A percentile compares a stretch with the other conserved stretches of the same genome.
Evolutionary conservation across 2,888 invertebrate genomes (phyloP).

Genomic region (Sphaerophoria taeniata): DNA sequence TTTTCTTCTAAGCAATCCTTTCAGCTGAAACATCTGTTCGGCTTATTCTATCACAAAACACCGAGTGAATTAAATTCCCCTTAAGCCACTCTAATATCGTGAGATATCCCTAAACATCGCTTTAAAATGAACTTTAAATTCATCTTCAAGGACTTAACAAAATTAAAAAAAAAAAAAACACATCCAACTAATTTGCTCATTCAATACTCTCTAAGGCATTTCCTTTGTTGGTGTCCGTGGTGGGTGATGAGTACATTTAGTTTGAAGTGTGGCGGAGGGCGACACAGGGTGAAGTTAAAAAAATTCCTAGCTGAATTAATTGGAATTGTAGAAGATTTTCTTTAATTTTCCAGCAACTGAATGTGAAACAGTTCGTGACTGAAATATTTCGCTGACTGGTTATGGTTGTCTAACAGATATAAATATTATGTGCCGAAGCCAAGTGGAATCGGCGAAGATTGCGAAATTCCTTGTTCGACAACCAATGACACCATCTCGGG

Average conservation of each 20-base stretch:
- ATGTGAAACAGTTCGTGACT: conserved; percentile 67
- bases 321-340: conserved; percentile 60
- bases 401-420: too few relatives aligned
- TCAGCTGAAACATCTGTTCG: too few relatives aligned
- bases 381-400: conserved; percentile 34
- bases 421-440: too few relatives aligned
- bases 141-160: too few relatives aligned
- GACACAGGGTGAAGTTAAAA: neutral
- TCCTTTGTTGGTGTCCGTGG: neutral
- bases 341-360: conserved; percentile 53
- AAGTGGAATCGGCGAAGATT: neutral
- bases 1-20: too few relatives aligned
- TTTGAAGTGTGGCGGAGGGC: neutral
- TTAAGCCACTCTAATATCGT: too few relatives aligned
- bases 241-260: neutral
- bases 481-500: conserved; percentile 44
- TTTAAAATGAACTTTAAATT: neutral
- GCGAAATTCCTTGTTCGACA: conserved; percentile 41
- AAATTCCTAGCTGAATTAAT: conserved; percentile 57
- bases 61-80: too few relatives aligned
- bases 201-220: neutral
- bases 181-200: neutral
- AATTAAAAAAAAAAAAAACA: too few relatives aligned
- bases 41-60: too few relatives aligned
- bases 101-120: neutral